Evolutionary conservation across 2,888 invertebrate genomes (phyloP).

Genomic region (Clepsis dumicolana): DNA sequence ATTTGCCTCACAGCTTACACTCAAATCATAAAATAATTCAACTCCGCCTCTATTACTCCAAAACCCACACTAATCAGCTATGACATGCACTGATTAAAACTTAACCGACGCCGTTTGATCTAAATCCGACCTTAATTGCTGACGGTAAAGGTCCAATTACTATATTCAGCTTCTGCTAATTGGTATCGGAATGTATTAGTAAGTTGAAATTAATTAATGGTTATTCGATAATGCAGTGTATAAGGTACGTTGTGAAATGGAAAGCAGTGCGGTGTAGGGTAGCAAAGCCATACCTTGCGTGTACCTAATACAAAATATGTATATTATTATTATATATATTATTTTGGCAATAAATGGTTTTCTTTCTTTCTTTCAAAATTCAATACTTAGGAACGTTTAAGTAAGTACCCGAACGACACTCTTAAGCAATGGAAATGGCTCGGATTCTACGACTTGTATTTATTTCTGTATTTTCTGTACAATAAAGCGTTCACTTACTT

Average conservation of each 20-base stretch:
- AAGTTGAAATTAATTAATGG: constrained; percentile 30
- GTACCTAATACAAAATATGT: too few species aligned
- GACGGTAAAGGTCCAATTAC: constrained; percentile 13
- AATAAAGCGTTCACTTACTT: too few species aligned
- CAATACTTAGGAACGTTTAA: too few species aligned
- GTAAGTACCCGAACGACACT: too few species aligned
- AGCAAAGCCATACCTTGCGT: too few species aligned
- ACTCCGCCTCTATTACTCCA: constrained; percentile 20
- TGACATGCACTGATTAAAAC: constrained; percentile 36
- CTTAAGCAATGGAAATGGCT: too few species aligned
- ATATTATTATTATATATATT: too few species aligned
- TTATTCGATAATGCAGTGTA: constrained; percentile 29
- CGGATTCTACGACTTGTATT: too few species aligned
- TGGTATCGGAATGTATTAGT: constrained; percentile 21
- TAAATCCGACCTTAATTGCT: constrained; percentile 26
- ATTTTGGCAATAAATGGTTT: too few species aligned
- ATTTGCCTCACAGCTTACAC: background rate
- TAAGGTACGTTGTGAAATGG: background rate
- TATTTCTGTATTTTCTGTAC: too few species aligned
- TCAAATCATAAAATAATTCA: background rate
- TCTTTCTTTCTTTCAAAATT: too few species aligned
- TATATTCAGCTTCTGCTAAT: constrained; percentile 12
- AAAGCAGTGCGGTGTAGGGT: too few species aligned
- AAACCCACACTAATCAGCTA: constrained; percentile 22
- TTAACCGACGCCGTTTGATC: constrained; percentile 16